A percentile compares a stretch with the other conserved stretches of the same genome.
Evolutionary conservation across 2,888 invertebrate species (phyloP).

Genomic region (Yponomeuta evonymella): DNA sequence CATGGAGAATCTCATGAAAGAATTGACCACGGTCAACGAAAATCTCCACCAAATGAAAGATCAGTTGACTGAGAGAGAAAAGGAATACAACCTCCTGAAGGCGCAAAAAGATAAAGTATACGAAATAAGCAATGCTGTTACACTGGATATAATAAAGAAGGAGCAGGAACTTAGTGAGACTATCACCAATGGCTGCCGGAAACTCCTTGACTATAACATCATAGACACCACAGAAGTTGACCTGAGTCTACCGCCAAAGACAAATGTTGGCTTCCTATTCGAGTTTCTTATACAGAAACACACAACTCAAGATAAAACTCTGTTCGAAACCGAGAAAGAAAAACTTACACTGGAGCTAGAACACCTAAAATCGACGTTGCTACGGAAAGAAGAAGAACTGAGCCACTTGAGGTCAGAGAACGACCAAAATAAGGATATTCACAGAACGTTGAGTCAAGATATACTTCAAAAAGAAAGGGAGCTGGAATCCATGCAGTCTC

Average conservation of each 20-base stretch:
- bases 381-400: constrained; percentile 39
- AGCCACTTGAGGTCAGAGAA: constrained; percentile 29
- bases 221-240: constrained; percentile 35
- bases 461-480: constrained; percentile 35
- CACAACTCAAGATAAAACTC: constrained; percentile 15
- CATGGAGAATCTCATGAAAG: constrained; percentile 34
- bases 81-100: constrained; percentile 46
- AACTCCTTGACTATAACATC: constrained; percentile 38
- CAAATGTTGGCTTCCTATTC: constrained; percentile 40
- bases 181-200: constrained; percentile 37
- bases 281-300: constrained; percentile 32
- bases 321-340: constrained; percentile 19
- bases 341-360: constrained; percentile 36
- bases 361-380: constrained; percentile 31
- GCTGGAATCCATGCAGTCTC: constrained; percentile 30
- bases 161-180: constrained; percentile 43
- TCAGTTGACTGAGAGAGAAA: constrained; percentile 46
- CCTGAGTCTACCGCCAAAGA: constrained; percentile 30
- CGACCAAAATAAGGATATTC: constrained; percentile 32
- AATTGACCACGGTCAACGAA: constrained; percentile 39
- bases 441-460: constrained; percentile 30
- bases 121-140: constrained; percentile 57
- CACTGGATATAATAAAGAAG: constrained; percentile 50
- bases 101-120: constrained; percentile 48
- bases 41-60: constrained; percentile 39